Evolutionary conservation across 2,888 invertebrate genomes (phyloP), one percentile per base, ranked within the genome.

Genomic region (Thymelicus acteon): DNA sequence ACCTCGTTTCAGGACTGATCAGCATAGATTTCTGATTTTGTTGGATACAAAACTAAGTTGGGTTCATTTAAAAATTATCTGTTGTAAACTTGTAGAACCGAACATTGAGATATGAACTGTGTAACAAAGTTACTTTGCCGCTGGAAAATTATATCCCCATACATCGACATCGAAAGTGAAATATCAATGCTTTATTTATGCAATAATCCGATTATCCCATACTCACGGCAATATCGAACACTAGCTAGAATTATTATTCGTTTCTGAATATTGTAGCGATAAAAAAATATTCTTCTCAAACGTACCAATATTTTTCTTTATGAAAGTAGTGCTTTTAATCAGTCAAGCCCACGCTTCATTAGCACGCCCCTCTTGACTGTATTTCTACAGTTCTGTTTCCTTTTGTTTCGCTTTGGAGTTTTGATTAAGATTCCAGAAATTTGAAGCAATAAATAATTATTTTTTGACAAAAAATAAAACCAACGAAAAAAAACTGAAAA

Each of bases 281-380:
- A 19, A 52, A 15, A 15, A 19, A 15, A 8, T 52, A 52, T 52
- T 52, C 19, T 8, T 15, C 52, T 19, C 52, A 7, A 52, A 52
- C 52, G 52, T 15, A 15, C 52, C 52, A 52, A 52, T 52, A 52
- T 52, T 60, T 60, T 44, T 19, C 60, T 44, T 44, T 15, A 15
- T 44, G 31, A 60, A 60, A 60, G 60, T 10, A 44, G 60, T 15
- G 60, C 44, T 44, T 60, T 60, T 40, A 44, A 60, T 60, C 60
- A 60, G 60, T 60, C 60, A 40, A 10, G 60, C 44, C 60, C 19
- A 57, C 57, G 60, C 60, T 60, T 60, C 44, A 40, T 52, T 52
- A 52, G 52, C 7, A 19, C 52, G 52, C 19, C 52, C 52, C 52
- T 52, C 19, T 52, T 52, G 52, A 52, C 52, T 52, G 48, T 13